A percentile compares a stretch with the other conserved stretches of the same genome.
Evolutionary conservation across 2,888 invertebrate species (phyloP).

Genomic region (Sarcophaga carnaria): DNA sequence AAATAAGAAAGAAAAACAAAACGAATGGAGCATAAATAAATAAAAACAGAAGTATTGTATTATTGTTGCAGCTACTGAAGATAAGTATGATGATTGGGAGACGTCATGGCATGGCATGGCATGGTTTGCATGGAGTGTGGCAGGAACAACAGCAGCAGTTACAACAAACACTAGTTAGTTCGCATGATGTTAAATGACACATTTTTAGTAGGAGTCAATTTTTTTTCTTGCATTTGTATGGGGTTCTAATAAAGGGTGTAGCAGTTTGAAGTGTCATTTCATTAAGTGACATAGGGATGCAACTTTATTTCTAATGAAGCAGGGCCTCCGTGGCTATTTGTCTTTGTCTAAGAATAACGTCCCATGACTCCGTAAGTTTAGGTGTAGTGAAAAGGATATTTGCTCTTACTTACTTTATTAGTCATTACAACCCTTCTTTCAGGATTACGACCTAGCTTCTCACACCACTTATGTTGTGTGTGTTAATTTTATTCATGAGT

Average conservation of each 20-base stretch:
- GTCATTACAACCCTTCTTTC: no score
- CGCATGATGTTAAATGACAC: slow-evolving; percentile 43
- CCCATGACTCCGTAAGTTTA: no score
- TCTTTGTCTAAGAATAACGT: no score
- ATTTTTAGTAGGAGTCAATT: slow-evolving; percentile 45
- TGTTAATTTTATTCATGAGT: no score
- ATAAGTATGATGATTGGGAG: slow-evolving; percentile 50
- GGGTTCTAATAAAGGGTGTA: neutral
- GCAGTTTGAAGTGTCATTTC: no score
- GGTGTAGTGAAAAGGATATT: no score
- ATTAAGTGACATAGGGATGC: no score
- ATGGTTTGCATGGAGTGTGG: slow-evolving; percentile 5
- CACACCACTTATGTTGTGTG: no score
- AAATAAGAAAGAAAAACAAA: neutral
- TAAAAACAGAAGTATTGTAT: neutral
- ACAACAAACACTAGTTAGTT: slow-evolving; percentile 24
- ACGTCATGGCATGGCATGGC: slow-evolving; percentile 16
- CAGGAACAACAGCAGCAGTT: slow-evolving; percentile 18
- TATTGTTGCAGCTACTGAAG: slow-evolving; percentile 40
- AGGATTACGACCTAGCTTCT: no score
- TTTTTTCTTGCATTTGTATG: neutral
- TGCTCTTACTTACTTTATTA: no score
- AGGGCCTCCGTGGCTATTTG: no score
- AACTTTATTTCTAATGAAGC: no score
- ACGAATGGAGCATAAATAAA: neutral